Conservation (phyloP, 2,888 invertebrate species). For the Melieria omissa region DNA sequence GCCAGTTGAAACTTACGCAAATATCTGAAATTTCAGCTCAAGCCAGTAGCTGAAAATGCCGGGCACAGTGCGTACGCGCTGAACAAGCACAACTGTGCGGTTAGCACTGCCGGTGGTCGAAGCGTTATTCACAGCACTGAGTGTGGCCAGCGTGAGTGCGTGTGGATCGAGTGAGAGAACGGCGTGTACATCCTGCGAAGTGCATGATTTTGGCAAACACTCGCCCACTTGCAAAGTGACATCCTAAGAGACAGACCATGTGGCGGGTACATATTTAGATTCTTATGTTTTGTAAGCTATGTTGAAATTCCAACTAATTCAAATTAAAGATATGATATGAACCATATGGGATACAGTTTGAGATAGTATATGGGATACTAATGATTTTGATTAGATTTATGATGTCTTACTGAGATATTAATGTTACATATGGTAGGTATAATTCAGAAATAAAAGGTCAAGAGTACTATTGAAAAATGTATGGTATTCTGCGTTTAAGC, state of each 20-base stretch:
- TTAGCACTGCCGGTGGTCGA: conserved; percentile 42
- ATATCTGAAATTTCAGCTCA: conserved; percentile 75
- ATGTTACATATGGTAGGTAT: no score
- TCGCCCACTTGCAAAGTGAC: conserved; percentile 78
- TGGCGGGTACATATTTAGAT: not conserved
- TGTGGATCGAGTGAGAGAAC: conserved; percentile 65
- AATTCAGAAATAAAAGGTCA: no score
- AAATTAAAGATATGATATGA: no score
- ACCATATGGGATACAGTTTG: no score
- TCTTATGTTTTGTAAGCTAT: not conserved
- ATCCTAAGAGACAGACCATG: conserved; percentile 66
- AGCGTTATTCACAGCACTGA: conserved; percentile 31
- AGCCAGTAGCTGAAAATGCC: conserved; percentile 73
- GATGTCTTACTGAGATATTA: no score
- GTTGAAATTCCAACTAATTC: not conserved
- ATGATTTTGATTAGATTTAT: no score
- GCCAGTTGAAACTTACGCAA: conserved; percentile 70
- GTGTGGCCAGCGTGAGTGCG: conserved; percentile 54
- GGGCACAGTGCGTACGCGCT: conserved; percentile 76
- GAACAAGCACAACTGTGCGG: conserved; percentile 67
- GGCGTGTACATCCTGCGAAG: conserved; percentile 68
- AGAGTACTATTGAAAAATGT: no score
- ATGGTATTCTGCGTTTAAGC: no score
- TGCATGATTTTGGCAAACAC: conserved; percentile 79
- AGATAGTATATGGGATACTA: no score